Conservation (phyloP, 2,888 invertebrate genomes). For the Papilio elwesi region DNA sequence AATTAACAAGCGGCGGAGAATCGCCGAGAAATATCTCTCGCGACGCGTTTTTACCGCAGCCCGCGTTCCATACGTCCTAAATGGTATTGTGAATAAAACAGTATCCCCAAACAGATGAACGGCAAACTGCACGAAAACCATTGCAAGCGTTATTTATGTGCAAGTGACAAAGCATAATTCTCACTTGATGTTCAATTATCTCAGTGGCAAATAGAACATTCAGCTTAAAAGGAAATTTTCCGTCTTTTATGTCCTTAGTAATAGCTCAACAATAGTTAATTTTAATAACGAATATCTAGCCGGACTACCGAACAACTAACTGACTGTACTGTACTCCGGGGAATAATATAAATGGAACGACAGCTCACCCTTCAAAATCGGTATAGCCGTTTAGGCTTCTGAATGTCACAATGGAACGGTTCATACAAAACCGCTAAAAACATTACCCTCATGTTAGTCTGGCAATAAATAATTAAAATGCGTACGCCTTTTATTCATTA, state of each 20-base stretch:
- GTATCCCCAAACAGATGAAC: conserved; percentile 39
- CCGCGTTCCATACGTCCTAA: conserved; percentile 25
- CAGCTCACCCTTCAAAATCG: no score
- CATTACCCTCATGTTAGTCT: no score
- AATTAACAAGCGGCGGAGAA: conserved; percentile 44
- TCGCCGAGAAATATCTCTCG: conserved; percentile 51
- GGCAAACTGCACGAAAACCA: background rate
- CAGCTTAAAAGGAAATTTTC: background rate
- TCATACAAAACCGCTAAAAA: no score
- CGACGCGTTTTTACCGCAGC: conserved; percentile 47
- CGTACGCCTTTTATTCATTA: background rate
- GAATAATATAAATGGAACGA: no score
- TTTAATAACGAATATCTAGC: no score
- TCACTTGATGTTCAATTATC: background rate
- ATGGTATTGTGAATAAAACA: conserved; percentile 39
- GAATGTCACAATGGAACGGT: no score
- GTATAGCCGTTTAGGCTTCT: no score
- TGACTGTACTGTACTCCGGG: no score
- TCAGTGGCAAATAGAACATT: no score
- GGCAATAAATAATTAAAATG: no score
- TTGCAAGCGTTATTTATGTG: background rate
- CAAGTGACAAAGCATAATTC: background rate
- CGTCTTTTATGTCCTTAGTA: background rate
- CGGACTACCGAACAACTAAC: no score
- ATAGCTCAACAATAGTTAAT: no score